Conservation (phyloP, 2,797 vertebrate genomes). For the Coreius guichenoti region DNA sequence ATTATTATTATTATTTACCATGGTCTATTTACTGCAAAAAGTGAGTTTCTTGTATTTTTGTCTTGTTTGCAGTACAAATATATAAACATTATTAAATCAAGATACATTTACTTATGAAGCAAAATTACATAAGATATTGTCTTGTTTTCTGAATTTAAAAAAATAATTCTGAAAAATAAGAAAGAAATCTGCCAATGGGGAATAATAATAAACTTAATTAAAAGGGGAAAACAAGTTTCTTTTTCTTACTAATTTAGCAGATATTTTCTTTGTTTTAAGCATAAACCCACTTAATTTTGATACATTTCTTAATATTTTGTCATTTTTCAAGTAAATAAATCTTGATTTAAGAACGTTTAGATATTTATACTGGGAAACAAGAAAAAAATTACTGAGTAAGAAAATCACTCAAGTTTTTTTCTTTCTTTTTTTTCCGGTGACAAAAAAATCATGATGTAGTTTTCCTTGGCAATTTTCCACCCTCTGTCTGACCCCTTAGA, state of each 20-base stretch:
- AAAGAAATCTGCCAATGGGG: no score
- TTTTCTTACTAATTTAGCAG: no score
- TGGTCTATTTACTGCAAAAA: not conserved
- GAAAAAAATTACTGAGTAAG: not conserved
- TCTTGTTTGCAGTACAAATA: not conserved
- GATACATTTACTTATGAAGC: not conserved
- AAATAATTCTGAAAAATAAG: no score
- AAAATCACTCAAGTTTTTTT: not conserved
- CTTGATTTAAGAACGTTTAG: not conserved
- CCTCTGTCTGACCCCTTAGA: not conserved
- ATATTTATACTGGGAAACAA: not conserved
- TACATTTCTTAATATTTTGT: not conserved
- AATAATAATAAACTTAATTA: no score
- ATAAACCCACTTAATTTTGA: not conserved
- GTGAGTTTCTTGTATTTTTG: not conserved
- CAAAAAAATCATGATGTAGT: not conserved
- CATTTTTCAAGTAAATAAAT: not conserved
- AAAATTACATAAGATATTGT: not conserved
- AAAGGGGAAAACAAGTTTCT: no score
- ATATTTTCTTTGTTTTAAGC: no score
- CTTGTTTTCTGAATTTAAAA: no score
- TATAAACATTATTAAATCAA: constrained; percentile 3
- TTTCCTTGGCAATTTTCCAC: not conserved
- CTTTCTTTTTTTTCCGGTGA: not conserved
- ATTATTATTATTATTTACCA: not conserved